Evolutionary conservation across 2,797 vertebrate genomes (phyloP), one percentile per base, ranked within the genome.

Genomic region (Delichon dasypus): DNA sequence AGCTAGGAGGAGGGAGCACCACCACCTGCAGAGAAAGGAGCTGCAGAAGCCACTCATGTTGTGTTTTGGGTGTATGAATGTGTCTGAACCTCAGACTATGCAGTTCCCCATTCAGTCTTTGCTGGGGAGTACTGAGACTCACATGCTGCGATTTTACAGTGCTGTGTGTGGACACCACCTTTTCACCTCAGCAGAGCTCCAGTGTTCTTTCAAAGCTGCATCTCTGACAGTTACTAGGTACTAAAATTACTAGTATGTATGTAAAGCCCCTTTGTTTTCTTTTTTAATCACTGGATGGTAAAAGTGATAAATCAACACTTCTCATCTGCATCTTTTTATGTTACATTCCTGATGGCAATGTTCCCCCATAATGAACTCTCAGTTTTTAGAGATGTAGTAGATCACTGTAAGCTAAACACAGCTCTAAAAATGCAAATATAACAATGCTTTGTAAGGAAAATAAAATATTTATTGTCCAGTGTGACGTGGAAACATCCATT

Each of bases 1-100:
- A 88, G 0, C 15, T 10, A 15, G 64, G 55, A 71, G 50, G 25
- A 81, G 32, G 27, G 71, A 60, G 25, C 47, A 32, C 11, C 29
- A 4, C 29, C 57, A 13, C 7, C 16, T 51, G 57, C 34, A 47
- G 29, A 11, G 42, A 55, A 36, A 26, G 61, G 47, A 83, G 7
- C 26, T 5, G 0, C 4, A 42, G 54, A 53, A 66, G 30, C n/a
- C 48, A 19, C 17, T 8, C 1, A 0, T 66, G 30, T 21, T 48
- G 76, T 5, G 1, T 34, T 51, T 34, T 42, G 30, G 32, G 45
- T 3, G 3, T 10, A 4, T 22, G 25, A 48, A 8, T n/a, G 15
- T 55, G 32, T 40, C 34, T 61, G 48, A 16, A 42, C 16, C 45
- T 58, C 13, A 2, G 44, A 25, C 15, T 58, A 23, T 10, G 34